These are phyloP conservation scores for Tylochromis polylepis DNA, from an alignment of 2,113 vertebrate genomes.

Conservation along the genomic window DNA sequence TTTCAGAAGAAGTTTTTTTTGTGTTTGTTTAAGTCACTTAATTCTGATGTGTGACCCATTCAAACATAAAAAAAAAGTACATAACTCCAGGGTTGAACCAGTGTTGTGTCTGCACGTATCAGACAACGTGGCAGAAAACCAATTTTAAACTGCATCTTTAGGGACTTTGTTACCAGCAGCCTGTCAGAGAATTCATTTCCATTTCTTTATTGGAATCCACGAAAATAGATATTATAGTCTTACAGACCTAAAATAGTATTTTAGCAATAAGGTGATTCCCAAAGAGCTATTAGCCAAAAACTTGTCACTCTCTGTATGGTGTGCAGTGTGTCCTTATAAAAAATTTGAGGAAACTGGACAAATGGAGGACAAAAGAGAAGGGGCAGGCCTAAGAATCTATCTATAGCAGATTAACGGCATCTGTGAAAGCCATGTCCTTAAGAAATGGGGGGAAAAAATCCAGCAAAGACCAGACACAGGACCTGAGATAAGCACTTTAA, in stretches of 20 bases:
- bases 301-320: background rate
- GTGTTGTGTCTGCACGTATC: background rate
- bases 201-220: background rate
- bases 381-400: background rate
- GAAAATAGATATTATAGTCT: background rate
- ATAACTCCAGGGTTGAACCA: background rate
- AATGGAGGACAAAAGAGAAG: background rate
- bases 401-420: background rate
- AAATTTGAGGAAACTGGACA: background rate
- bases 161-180: background rate
- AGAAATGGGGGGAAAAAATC: fast-evolving
- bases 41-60: background rate
- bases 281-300: background rate
- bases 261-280: background rate
- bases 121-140: background rate
- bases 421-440: background rate
- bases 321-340: background rate
- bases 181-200: background rate
- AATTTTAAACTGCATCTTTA: background rate
- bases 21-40: background rate
- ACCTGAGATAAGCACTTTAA: background rate
- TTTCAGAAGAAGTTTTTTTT: background rate
- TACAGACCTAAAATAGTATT: background rate
- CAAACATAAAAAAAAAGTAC: background rate
- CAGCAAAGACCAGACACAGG: background rate